Conservation (phyloP, 2,888 invertebrate genomes). For the Tenodera sinensis region DNA sequence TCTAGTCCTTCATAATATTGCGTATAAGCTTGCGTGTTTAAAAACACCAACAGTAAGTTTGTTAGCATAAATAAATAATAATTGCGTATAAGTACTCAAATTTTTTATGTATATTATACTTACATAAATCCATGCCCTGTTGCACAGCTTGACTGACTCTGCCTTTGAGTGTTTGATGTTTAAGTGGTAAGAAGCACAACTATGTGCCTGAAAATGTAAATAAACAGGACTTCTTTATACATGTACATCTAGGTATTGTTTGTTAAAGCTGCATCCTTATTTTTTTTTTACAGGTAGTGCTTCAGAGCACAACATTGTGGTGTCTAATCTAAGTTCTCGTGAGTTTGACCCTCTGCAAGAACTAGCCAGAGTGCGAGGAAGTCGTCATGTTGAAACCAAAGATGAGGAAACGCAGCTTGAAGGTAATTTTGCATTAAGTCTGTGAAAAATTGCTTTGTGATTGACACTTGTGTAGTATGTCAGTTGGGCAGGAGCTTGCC, state of each 20-base stretch:
- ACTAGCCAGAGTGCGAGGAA: constrained; percentile 32
- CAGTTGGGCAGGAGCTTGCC: no score
- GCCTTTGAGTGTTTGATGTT: neutral
- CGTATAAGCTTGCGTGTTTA: neutral
- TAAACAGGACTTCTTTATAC: neutral
- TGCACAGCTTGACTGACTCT: neutral
- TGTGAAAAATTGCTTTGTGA: no score
- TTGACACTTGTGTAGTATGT: no score
- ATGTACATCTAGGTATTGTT: neutral
- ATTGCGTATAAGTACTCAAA: no score
- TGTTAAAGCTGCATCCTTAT: neutral
- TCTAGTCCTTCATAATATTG: neutral
- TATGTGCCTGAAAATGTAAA: neutral
- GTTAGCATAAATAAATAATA: neutral
- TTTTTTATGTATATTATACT: neutral
- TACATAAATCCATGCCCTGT: neutral
- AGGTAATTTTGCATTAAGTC: neutral
- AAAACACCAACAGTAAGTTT: no score
- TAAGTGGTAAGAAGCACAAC: no score
- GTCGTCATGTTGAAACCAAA: neutral
- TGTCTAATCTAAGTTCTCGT: constrained; percentile 44
- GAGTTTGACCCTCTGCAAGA: constrained; percentile 59
- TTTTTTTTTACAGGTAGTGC: constrained; percentile 9
- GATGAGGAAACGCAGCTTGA: constrained; percentile 7
- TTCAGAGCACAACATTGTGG: constrained; percentile 24